Evolutionary conservation across 2,797 vertebrate species (phyloP).

Genomic region (Miichthys miiuy): DNA sequence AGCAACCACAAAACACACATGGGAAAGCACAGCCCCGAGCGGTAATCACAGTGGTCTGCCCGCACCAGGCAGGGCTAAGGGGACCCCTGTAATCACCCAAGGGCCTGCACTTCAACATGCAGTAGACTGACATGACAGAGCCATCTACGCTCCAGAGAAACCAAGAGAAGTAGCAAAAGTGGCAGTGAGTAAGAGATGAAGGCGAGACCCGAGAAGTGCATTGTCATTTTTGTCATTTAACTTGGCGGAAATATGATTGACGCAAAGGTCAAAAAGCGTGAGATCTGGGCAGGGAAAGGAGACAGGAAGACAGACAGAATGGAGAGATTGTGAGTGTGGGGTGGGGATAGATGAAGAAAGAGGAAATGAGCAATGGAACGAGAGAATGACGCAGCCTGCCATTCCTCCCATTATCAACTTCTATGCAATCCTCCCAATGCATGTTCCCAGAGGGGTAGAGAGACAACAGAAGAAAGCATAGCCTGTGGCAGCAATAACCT

Average conservation of each 20-base stretch:
- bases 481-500: conserved; percentile 59
- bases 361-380: conserved; percentile 69
- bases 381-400: conserved; percentile 51
- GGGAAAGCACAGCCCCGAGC: conserved; percentile 19
- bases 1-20: conserved; percentile 33
- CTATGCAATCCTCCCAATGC: conserved; percentile 33
- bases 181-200: conserved; percentile 26
- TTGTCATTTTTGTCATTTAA: conserved; percentile 27
- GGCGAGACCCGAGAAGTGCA: conserved; percentile 5
- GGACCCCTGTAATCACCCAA: conserved; percentile 46
- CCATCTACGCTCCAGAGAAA: conserved; percentile 20
- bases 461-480: conserved; percentile 49
- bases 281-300: conserved; percentile 48
- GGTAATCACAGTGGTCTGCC: conserved; percentile 55
- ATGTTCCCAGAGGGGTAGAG: conserved; percentile 51
- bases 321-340: conserved; percentile 34
- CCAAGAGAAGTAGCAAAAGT: conserved; percentile 1
- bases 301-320: conserved; percentile 58
- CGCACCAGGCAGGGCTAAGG: neutral
- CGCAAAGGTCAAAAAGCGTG: conserved; percentile 47
- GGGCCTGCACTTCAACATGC: conserved; percentile 6
- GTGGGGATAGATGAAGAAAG: conserved; percentile 19
- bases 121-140: conserved; percentile 18
- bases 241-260: conserved; percentile 33
- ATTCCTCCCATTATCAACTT: conserved; percentile 45